Evolutionary conservation across 2,797 vertebrate species (phyloP), one percentile per base, ranked within the genome.

Genomic region (Tokudaia tokunoshimensis): DNA sequence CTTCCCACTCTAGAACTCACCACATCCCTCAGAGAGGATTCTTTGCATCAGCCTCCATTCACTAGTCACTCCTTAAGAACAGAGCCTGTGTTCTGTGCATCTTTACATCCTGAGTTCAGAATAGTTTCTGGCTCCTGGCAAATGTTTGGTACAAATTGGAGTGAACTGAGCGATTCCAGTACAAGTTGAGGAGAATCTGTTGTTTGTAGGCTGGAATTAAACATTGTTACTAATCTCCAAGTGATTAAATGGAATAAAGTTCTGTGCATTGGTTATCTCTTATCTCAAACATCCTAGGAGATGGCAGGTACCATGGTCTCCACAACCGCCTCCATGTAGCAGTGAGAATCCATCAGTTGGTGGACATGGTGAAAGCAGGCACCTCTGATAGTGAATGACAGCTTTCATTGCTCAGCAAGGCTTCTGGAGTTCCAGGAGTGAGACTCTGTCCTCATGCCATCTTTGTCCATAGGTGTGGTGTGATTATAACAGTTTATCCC

Each of bases 141-240:
- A 93, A 92, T 26, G 22, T 92, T 96, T 55, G 22, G 1, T 44
- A 22, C 15, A 55, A 8, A 59, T n/a, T 85, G 70, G 63, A 86
- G 24, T 76, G 52, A 76, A 75, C 61, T 94, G 74, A 65, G 75
- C 93, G 75, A 90, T 89, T 94, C 41, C 78, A 50, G 57, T 34
- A 76, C 14, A 80, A 34, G 26, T 84, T 87, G 84, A 79, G 93
- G 65, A 93, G 41, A 81, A 59, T 93, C 85, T 85, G 57, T 50
- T 93, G 26, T 59, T 47, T 4, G 26, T 91, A 59, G 70, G 34
- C 24, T 74, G 70, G 52, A 31, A 57, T 84, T 82, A 95, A 96
- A 20, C n/a, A 50, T 78, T 50, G 47, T 61, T 85, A 57, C 67
- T 65, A 85, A 91, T 65, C 44, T 92, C 67, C n/a, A 61, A 59